These are phyloP conservation scores for Thaleichthys pacificus DNA, from an alignment of 2,797 vertebrate genomes.

Conservation along the genomic window DNA sequence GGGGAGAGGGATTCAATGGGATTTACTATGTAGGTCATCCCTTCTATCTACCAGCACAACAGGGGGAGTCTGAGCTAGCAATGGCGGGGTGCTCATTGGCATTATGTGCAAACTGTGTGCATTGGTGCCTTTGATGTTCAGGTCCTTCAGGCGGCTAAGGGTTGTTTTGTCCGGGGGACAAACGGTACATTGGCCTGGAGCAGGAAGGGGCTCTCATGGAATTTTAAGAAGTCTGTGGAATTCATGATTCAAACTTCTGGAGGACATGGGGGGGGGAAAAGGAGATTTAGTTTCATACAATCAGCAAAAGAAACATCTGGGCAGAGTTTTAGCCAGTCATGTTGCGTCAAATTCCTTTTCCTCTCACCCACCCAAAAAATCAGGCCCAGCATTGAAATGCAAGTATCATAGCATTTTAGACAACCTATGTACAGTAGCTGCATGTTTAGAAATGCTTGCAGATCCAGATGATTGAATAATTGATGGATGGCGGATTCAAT, in stretches of 20 bases:
- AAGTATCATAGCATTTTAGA: conserved; percentile 38
- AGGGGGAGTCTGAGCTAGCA: conserved; percentile 36
- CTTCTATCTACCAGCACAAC: conserved; percentile 30
- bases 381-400: conserved; percentile 41
- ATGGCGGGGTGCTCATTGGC: conserved; percentile 33
- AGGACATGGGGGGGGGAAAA: neutral
- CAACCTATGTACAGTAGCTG: conserved; percentile 38
- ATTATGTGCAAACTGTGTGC: conserved; percentile 49
- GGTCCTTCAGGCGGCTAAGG: conserved; percentile 28
- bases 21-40: conserved; percentile 54
- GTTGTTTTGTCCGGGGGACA: conserved; percentile 6
- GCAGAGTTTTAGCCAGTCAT: neutral
- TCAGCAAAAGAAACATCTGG: neutral
- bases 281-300: neutral
- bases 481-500: conserved; percentile 59
- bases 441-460: conserved; percentile 51
- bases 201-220: conserved; percentile 28
- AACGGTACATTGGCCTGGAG: conserved; percentile 17
- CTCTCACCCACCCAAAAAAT: conserved; percentile 11
- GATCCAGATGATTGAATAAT: conserved; percentile 64
- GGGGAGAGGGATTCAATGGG: conserved; percentile 19
- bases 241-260: neutral
- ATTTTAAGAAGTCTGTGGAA: neutral
- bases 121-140: conserved; percentile 49
- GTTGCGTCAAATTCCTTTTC: neutral